phyloP scores from a whole-genome alignment of 2,797 vertebrate genomes.

The Characodon lateralis region DNA sequence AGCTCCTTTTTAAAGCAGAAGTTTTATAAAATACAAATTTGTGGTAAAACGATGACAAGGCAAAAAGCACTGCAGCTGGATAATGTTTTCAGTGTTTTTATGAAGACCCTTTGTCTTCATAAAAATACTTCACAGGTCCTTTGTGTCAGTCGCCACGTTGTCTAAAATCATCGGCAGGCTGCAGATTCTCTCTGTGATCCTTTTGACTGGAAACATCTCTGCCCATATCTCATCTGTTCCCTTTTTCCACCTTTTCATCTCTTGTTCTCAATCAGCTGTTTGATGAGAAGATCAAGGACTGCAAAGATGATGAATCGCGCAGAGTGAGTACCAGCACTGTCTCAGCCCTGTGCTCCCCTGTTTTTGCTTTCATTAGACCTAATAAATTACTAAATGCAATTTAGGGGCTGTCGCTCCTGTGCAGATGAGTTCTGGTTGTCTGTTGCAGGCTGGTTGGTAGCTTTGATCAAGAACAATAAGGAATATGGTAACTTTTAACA shows the following conservation, averaged over 20 bases:
- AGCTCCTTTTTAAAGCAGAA: slow-evolving; percentile 7
- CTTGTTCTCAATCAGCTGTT: slow-evolving; percentile 86
- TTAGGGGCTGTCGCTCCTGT: neutral
- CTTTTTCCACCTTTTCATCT: slow-evolving; percentile 21
- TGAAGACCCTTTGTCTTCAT: neutral
- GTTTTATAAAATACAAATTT: slow-evolving; percentile 15
- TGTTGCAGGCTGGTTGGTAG: neutral
- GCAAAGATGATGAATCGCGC: slow-evolving; percentile 98
- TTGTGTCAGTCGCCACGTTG: neutral
- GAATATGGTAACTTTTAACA: neutral
- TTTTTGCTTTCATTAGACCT: slow-evolving; percentile 35
- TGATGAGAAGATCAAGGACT: slow-evolving; percentile 98
- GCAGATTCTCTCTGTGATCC: slow-evolving; percentile 19
- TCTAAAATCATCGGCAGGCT: slow-evolving; percentile 11
- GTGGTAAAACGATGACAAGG: slow-evolving; percentile 10
- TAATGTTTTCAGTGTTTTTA: neutral
- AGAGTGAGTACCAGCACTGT: slow-evolving; percentile 85
- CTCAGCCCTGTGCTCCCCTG: slow-evolving; percentile 15
- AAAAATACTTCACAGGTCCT: slow-evolving; percentile 14
- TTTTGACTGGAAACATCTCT: slow-evolving; percentile 9
- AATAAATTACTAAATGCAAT: slow-evolving; percentile 10
- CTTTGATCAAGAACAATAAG: neutral
- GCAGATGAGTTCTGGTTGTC: neutral
- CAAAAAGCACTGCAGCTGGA: neutral
- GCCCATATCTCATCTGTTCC: slow-evolving; percentile 17